Conservation (phyloP, 1,140 invertebrate genomes). For the Saccostrea cuccullata region DNA sequence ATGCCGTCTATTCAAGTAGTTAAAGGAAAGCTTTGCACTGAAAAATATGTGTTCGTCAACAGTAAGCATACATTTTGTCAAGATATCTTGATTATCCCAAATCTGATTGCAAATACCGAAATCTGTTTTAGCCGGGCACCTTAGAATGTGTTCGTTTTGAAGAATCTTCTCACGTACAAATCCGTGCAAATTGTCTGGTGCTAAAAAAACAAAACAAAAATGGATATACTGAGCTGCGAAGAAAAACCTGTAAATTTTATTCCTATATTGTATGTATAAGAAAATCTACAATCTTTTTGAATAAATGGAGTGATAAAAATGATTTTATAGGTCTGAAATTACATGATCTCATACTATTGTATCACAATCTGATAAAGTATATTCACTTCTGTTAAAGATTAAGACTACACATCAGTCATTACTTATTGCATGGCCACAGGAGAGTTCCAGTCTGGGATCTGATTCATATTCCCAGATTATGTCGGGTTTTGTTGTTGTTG, state of each 20-base stretch:
- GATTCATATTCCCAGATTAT: slow-evolving; percentile 11
- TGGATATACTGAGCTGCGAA: background rate
- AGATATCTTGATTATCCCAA: background rate
- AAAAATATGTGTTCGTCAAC: background rate
- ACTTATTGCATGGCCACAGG: background rate
- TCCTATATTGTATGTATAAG: too few species aligned
- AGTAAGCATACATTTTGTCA: background rate
- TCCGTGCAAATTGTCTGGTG: background rate
- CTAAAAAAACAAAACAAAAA: background rate
- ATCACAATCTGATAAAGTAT: too few species aligned
- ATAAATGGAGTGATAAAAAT: too few species aligned
- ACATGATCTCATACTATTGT: too few species aligned
- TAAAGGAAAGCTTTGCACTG: background rate
- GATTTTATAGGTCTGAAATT: too few species aligned
- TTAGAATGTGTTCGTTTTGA: background rate
- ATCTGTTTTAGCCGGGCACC: background rate
- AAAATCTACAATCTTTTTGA: too few species aligned
- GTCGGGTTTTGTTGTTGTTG: background rate
- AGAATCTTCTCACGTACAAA: background rate
- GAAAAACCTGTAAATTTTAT: too few species aligned
- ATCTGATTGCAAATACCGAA: background rate
- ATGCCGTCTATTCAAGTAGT: background rate
- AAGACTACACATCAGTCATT: background rate
- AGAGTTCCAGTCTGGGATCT: background rate
- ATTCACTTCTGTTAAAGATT: too few species aligned